Evolutionary conservation across 2,797 vertebrate genomes (phyloP).

Genomic region (Eurystomus glaucurus): DNA sequence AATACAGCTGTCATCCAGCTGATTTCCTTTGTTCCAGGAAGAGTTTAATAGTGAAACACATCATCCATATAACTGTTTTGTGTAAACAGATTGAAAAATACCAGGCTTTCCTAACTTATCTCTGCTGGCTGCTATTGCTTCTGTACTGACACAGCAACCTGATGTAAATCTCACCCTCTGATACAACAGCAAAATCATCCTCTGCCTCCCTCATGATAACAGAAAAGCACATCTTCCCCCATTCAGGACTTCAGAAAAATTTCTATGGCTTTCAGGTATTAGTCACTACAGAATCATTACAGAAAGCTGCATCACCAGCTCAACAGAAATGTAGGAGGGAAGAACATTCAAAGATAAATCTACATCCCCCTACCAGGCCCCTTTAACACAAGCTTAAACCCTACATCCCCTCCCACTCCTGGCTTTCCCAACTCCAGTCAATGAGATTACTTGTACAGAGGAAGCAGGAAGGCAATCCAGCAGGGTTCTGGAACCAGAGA

Average conservation of each 20-base stretch:
- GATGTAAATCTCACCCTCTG: neutral
- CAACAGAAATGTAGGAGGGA: neutral
- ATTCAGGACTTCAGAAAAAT: neutral
- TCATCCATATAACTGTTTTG: neutral
- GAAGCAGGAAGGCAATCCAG: neutral
- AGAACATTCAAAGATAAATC: conserved; percentile 3
- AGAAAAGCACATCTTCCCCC: neutral
- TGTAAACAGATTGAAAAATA: neutral
- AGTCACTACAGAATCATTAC: conserved; percentile 11
- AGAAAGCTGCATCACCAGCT: conserved; percentile 18
- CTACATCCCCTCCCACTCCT: neutral
- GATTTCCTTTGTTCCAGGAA: neutral
- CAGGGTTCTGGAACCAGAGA: neutral
- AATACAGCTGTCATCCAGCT: neutral
- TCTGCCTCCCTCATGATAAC: neutral
- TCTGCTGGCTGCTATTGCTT: neutral
- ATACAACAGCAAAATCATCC: neutral
- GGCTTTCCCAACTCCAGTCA: neutral
- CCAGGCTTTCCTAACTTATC: neutral
- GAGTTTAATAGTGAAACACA: neutral
- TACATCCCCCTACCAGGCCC: neutral
- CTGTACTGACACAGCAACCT: neutral
- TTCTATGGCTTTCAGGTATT: neutral
- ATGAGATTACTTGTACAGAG: neutral
- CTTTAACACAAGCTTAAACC: neutral